Evolutionary conservation across 2,113 vertebrate species (phyloP), one percentile per base, ranked within the genome.

Genomic region (Ramphastos sulfuratus): DNA sequence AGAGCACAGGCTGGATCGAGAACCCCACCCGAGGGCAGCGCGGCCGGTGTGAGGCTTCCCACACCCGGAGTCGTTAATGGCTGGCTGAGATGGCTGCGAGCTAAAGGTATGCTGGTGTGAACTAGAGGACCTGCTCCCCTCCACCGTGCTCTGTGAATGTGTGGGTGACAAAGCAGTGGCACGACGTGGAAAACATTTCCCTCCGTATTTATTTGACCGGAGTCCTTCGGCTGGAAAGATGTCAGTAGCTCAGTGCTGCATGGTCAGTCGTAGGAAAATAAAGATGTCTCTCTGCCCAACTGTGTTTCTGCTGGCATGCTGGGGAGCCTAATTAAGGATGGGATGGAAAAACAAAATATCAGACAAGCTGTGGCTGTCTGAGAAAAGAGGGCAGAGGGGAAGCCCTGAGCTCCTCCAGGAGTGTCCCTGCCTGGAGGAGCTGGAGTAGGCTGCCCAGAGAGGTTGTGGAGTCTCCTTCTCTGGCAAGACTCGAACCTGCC

Each of bases 121-220:
- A 75, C 67, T 42, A 72, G 28, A 92, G 56, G 69, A 76, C 31
- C 31, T 0, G 0, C 48, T 89, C 59, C 52, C 55, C 27, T 7
- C 25, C 4, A 15, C 61, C 0, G 0, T 2, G 28, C 54, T 56
- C 25, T 23, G 74, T 0, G 13, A 91, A 67, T 0, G 5, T 1
- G 6, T 73, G 2, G 71, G 79, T 4, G 11, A 77, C 48, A 66
- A 30, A 85, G 48, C 20, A 80, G 58, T 94, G 83, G 83, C 85
- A 91, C 56, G 83, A 66, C 15, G 85, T 6, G 52, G 85, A 96
- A 94, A 94, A 80, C 79, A 87, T 55, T 89, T 91, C 56, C 52
- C 72, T 71, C 76, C 0, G 0, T 82, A 85, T 96, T 94, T 95
- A 65, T 83, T 71, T 92, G 67, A 89, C 0, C 2, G 33, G 72